Conservation (phyloP, 2,113 vertebrate genomes). For the Myocastor coypus region DNA sequence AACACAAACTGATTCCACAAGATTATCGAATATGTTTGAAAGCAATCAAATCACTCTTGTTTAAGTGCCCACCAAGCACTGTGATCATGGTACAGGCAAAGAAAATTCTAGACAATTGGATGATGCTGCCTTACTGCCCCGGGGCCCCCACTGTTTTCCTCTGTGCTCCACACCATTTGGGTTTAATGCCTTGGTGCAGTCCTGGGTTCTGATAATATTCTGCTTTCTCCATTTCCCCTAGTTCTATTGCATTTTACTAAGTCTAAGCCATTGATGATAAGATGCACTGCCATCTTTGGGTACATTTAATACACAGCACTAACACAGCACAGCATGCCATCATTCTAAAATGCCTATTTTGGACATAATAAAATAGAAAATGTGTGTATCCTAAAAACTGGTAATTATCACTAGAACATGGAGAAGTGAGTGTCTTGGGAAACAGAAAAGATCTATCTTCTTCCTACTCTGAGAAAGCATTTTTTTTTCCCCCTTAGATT, state of each 20-base stretch:
- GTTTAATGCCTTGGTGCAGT: constrained; percentile 8
- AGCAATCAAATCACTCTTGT: background rate
- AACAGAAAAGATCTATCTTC: constrained; percentile 15
- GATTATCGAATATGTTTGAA: background rate
- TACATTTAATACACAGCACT: background rate
- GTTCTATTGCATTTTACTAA: background rate
- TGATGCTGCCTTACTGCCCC: background rate
- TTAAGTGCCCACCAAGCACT: background rate
- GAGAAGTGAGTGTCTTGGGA: background rate
- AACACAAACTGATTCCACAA: background rate
- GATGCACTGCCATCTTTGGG: background rate
- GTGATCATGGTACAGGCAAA: background rate
- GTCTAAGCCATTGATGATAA: background rate
- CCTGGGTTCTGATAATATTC: background rate
- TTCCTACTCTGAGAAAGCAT: background rate
- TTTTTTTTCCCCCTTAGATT: background rate
- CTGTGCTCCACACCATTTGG: background rate
- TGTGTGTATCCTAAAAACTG: background rate
- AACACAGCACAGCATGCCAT: background rate
- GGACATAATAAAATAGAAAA: constrained; percentile 5
- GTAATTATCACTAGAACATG: background rate
- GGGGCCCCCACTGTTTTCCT: background rate
- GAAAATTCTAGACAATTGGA: background rate
- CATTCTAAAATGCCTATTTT: background rate
- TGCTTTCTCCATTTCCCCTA: background rate